Evolutionary conservation across 2,797 vertebrate species (phyloP), one percentile per base, ranked within the genome.

Genomic region (Microhierax caerulescens): DNA sequence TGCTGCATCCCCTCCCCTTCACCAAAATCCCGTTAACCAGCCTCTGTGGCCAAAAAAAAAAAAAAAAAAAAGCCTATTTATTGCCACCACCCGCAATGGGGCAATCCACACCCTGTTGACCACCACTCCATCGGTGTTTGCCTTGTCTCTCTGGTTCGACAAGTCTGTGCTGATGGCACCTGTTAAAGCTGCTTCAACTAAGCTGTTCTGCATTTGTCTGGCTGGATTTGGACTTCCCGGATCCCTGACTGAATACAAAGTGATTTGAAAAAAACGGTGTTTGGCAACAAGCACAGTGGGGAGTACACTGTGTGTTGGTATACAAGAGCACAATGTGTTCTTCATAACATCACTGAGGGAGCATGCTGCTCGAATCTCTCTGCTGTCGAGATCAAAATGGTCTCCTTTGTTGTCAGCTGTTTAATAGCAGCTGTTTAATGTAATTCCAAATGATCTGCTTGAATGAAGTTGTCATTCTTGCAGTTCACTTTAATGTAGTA

Each of bases 161-260:
- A 94, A 96, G 95, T 96, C 97, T 94, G 82, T 60, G 95, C 91
- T 79, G 48, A 97, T 50, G 94, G 97, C 98, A 98, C 98, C 98
- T 98, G 98, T 97, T 97, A 98, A 97, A 98, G 97, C 98, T 96
- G 98, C 97, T 98, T 98, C 97, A 95, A 97, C 97, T 98, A 98
- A 98, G 98, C 98, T 91, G 81, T 94, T 98, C 98, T 98, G 98
- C 98, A 98, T 98, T 97, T 97, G 97, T 97, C 98, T 98, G 97
- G 98, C 97, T 98, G 97, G 96, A 97, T 98, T 98, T 97, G 97
- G 97, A 98, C 96, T 98, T 98, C 97, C 97, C 69, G 87, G 97
- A 96, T 97, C 97, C 96, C 96, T 95, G 97, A 95, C 97, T 96
- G 98, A 98, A 98, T 95, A 98, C 97, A 97, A 97, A 98, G 97